Base-by-base conservation (phyloP, 2,888 invertebrate species). In the Philereme transversata region DNA sequence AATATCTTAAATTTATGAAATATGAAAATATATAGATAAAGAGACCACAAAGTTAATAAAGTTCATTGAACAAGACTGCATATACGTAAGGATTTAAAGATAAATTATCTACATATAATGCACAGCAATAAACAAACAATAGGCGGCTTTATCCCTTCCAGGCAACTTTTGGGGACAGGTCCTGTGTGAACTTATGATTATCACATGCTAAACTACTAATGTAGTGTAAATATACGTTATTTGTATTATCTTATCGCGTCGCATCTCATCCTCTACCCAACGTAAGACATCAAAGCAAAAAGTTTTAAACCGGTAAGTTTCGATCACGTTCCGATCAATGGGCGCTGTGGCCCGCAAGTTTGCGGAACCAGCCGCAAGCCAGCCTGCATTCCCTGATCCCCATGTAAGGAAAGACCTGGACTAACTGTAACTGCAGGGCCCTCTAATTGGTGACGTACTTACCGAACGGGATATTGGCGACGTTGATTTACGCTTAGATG, bases 321-420 rank as follows among this genome's bases (percentile, higher is more conserved):
- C 38, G 59, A 62, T 51, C 57, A 59, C 62, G 61, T 59, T 57
- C 52, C 59, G 57, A 67, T 65, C 62, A 63, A 68, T 69, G 65
- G 62, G 57, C 57, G 60, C 56, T 50, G 41, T 53, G 47, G 51
- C 51, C 51, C 38, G 60, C 48, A 49, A 41, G 52, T 51, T 66
- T 54, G 58, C 73, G 73, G 74, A 73, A 73, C 76, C 63, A 49
- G 67, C 77, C 75, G 76, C 85, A 79, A 82, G 86, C 85, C 82
- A 81, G 87, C 82, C 75, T 49, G 81, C 88, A 87, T 88, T 85
- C 88, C 84, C 79, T 84, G 65, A 76, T 85, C 79, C 82, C 88
- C 88, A 78, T 89, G 75, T 87, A 88, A 70, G 88, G 88, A 77
- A 72, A 72, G 78, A 78, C 83, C 84, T 83, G 86, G 81, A 82